Conservation (phyloP, 2,797 vertebrate species). For the Alcedo atthis region DNA sequence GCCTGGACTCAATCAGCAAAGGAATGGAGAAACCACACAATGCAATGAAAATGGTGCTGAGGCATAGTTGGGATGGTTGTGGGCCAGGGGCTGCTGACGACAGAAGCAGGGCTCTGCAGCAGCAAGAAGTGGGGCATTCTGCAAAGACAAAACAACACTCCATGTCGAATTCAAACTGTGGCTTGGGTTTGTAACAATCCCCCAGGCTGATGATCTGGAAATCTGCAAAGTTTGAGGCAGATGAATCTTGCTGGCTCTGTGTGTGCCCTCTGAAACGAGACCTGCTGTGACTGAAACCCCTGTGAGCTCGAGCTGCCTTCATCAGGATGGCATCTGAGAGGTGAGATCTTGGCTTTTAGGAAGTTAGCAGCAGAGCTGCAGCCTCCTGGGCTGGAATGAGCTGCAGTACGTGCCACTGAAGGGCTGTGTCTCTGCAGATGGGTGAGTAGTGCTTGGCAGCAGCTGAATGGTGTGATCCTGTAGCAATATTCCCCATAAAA, state of each 20-base stretch:
- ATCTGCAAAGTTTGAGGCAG: background rate
- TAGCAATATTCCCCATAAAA: background rate
- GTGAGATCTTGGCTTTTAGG: background rate
- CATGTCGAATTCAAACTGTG: conserved; percentile 18
- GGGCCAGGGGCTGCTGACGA: conserved; percentile 79
- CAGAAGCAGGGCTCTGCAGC: conserved; percentile 71
- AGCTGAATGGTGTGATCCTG: background rate
- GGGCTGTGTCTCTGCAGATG: background rate
- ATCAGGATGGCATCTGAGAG: background rate
- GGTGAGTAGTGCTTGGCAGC: background rate
- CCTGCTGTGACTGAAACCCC: background rate
- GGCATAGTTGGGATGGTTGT: conserved; percentile 81
- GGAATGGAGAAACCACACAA: conserved; percentile 81
- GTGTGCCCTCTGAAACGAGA: background rate
- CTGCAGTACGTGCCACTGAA: background rate
- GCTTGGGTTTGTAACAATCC: conserved; percentile 42
- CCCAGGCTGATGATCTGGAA: conserved; percentile 31
- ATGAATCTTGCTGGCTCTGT: background rate
- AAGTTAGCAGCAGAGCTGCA: background rate
- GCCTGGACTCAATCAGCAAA: conserved; percentile 82
- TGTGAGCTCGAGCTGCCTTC: background rate
- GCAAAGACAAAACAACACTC: conserved; percentile 5
- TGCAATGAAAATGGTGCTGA: conserved; percentile 76
- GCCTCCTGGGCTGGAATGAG: background rate
- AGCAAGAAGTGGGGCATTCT: conserved; percentile 22